Base-by-base conservation (phyloP, 1,140 invertebrate genomes). In the Magallana gigas region DNA sequence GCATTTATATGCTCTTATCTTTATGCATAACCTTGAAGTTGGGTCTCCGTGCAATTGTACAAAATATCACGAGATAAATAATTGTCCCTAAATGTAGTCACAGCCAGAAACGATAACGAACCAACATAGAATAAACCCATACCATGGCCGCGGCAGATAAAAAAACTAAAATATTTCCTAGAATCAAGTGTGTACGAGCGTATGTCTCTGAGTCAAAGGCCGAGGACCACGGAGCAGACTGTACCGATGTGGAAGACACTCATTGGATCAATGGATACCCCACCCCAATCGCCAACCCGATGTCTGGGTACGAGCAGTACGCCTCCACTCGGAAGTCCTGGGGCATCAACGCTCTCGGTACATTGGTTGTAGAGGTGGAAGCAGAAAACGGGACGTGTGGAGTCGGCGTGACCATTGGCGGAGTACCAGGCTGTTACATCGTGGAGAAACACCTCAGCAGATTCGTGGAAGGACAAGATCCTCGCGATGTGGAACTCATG, bases 381-480 rank as follows among this genome's bases (percentile, higher is more conserved):
- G 92, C 92, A 9, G 92, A 92, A 2, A 91, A 93, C 71, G 93
- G 93, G 8, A 91, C 91, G 9, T 88, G 88, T 48, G 93, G 93
- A 16, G 92, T 93, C 16, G 93, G 93, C 6, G 91, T 93, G 8
- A 92, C 93, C 0, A 92, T 93, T 57, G 93, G 93, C 16, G 93
- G 93, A 14, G 92, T 92, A 86, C 92, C 93, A 2, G 93, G 91
- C 8, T 93, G 93, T 83, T 93, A 88, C 83, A 92, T 94, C 56
- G 92, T 93, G 29, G 93, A 94, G 83, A 92, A 92, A 57, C 93
- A 94, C 85, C 85, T 94, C 7, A 94, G 93, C 83, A 87, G 93
- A 9, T 94, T 94, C 82, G 90, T 94, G 8, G 93, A 94, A 85
- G 93, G 93, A 9, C 92, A 93, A 76, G 93, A 94, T 89, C 93